Conservation (phyloP, 2,797 vertebrate genomes). For the Alosa sapidissima region DNA sequence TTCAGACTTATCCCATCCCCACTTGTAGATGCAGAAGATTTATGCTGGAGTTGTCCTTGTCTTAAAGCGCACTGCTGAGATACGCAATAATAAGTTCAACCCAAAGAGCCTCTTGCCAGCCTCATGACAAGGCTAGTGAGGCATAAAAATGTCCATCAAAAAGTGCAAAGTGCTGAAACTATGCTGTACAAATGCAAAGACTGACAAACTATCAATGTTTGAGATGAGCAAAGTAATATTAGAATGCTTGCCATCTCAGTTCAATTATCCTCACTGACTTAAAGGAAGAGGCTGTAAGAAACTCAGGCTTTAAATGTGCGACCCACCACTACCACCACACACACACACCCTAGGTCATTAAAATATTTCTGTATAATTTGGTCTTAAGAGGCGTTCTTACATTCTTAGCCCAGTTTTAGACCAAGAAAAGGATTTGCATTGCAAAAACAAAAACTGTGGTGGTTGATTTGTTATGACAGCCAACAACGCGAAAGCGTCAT, state of each 20-base stretch:
- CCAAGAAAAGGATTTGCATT: not conserved
- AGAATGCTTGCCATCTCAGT: not conserved
- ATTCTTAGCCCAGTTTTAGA: not conserved
- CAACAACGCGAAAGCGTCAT: not conserved
- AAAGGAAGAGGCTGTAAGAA: not conserved
- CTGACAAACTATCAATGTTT: not conserved
- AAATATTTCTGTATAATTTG: not conserved
- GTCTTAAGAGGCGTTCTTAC: not conserved
- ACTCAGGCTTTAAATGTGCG: not conserved
- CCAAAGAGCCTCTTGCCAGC: not conserved
- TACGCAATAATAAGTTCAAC: not conserved
- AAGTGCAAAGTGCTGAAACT: not conserved
- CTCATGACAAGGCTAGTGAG: not conserved
- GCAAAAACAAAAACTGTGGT: not conserved
- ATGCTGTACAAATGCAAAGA: not conserved
- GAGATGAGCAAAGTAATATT: not conserved
- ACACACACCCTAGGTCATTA: not conserved
- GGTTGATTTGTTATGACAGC: not conserved
- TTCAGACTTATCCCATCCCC: not conserved
- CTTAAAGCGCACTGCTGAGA: constrained; percentile 15
- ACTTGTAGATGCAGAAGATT: not conserved
- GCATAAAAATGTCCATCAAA: constrained; percentile 14
- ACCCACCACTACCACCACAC: not conserved
- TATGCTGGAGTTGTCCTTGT: not conserved
- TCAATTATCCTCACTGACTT: not conserved